These are phyloP conservation scores for Drosophila albomicans DNA, from an alignment of 1,140 invertebrate species.

Conservation along the genomic window DNA sequence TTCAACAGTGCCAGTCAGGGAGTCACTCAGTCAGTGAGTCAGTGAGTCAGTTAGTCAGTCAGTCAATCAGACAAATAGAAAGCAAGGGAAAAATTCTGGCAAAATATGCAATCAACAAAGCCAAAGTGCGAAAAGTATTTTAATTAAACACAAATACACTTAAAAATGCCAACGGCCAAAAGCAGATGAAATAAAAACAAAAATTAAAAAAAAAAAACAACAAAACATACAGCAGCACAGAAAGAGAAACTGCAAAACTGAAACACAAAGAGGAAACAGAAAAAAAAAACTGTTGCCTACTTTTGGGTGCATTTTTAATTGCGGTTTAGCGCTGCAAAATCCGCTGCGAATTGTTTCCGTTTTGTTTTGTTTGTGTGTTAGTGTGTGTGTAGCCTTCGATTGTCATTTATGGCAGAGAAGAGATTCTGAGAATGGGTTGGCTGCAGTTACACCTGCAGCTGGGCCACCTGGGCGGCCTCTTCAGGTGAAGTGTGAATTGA, in stretches of 20 bases:
- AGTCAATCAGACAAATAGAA: slow-evolving; percentile 19
- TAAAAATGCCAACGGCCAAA: slow-evolving; percentile 34
- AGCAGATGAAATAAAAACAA: slow-evolving; percentile 4
- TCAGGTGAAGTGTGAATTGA: slow-evolving; percentile 75
- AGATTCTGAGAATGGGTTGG: not conserved
- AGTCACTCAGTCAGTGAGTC: slow-evolving; percentile 8
- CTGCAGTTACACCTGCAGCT: not conserved
- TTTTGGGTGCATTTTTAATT: slow-evolving; percentile 49
- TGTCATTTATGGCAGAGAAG: slow-evolving; percentile 47
- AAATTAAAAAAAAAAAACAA: not conserved
- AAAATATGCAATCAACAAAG: slow-evolving; percentile 51
- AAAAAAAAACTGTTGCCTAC: slow-evolving; percentile 27
- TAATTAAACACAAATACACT: slow-evolving; percentile 69
- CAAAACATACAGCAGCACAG: not conserved
- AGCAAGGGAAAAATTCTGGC: slow-evolving; percentile 27
- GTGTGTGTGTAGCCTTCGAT: slow-evolving; percentile 46
- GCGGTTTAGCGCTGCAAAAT: slow-evolving; percentile 3
- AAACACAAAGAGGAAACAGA: not conserved
- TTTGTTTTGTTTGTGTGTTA: slow-evolving; percentile 3
- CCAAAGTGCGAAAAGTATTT: slow-evolving; percentile 60
- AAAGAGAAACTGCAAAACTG: not conserved
- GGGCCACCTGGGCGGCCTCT: slow-evolving; percentile 41
- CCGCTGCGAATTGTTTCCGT: slow-evolving; percentile 3
- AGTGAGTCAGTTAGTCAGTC: slow-evolving; percentile 24
- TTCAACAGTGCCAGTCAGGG: slow-evolving; percentile 31